Evolutionary conservation across 2,797 vertebrate species (phyloP).

Genomic region (Chlorospingus flavigularis): DNA sequence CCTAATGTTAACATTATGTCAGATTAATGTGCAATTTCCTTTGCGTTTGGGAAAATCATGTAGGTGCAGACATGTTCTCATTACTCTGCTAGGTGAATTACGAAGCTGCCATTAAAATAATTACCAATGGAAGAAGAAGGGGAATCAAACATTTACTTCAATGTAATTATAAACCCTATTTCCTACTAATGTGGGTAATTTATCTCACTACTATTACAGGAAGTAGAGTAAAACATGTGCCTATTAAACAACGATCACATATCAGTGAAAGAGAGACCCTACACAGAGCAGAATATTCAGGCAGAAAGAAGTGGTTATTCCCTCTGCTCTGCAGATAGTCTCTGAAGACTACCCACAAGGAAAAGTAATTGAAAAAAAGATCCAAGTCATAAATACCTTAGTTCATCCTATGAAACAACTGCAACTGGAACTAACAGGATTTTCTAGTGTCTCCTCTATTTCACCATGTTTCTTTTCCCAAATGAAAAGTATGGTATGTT

Average conservation of each 20-base stretch:
- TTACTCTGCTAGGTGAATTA: slow-evolving; percentile 1
- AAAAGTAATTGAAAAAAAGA: background rate
- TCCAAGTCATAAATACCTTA: background rate
- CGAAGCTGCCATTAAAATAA: slow-evolving; percentile 24
- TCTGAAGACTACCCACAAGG: background rate
- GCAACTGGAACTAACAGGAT: background rate
- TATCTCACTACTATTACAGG: background rate
- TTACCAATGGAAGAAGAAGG: slow-evolving; percentile 12
- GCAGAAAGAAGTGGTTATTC: background rate
- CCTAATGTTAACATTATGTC: slow-evolving; percentile 20
- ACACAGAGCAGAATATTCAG: background rate
- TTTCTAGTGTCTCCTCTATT: background rate
- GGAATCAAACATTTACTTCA: slow-evolving; percentile 39
- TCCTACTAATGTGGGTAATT: slow-evolving; percentile 21
- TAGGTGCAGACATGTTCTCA: background rate
- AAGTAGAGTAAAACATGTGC: background rate
- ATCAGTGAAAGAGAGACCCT: background rate
- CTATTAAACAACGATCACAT: background rate
- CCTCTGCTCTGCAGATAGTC: background rate
- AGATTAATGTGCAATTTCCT: slow-evolving; percentile 18
- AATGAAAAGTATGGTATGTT: background rate
- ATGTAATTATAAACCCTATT: slow-evolving; percentile 11
- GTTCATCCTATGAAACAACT: background rate
- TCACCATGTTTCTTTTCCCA: background rate
- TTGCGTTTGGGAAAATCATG: background rate